Evolutionary conservation across 2,797 vertebrate genomes (phyloP).

Genomic region (Tapera naevia): DNA sequence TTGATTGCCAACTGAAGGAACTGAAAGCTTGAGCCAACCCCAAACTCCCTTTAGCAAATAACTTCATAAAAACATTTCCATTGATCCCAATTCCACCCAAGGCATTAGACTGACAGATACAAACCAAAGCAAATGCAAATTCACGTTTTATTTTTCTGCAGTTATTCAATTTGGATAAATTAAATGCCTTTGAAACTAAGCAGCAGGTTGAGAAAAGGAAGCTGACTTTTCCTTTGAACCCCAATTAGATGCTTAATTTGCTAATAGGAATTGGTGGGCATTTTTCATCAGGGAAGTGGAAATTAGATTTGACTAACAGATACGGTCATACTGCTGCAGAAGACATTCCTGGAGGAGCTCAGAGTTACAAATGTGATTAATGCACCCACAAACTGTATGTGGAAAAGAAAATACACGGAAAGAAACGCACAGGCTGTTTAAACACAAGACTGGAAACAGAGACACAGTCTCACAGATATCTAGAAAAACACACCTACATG

Average conservation of each 20-base stretch:
- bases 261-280: neutral
- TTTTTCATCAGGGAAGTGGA: neutral
- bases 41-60: neutral
- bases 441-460: neutral
- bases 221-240: neutral
- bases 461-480: neutral
- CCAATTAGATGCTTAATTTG: conserved; percentile 2
- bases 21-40: neutral
- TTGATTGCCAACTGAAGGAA: neutral
- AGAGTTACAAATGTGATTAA: neutral
- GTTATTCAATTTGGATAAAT: neutral
- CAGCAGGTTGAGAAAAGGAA: neutral
- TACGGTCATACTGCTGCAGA: accelerated
- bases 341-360: neutral
- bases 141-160: neutral
- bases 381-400: accelerated
- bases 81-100: neutral
- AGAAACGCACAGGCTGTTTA: neutral
- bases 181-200: conserved; percentile 2
- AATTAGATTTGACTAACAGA: neutral
- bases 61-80: neutral
- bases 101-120: neutral
- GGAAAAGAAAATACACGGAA: accelerated
- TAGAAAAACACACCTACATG: accelerated
- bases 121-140: neutral